These are phyloP conservation scores for Nipponacmea schrenckii DNA, from an alignment of 2,888 invertebrate species.

Conservation along the genomic window DNA sequence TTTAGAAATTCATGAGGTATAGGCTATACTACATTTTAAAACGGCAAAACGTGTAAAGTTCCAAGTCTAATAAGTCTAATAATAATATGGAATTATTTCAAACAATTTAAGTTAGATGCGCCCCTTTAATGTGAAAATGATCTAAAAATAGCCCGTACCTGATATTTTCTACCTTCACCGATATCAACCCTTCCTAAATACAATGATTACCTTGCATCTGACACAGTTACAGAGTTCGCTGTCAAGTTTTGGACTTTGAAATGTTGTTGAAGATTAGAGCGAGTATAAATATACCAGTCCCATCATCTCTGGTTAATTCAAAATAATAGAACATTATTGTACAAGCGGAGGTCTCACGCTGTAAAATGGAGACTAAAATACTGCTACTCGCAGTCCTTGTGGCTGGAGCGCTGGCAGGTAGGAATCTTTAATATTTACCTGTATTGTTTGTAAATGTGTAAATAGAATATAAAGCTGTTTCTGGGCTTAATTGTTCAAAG, in stretches of 20 bases:
- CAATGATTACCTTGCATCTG: neutral
- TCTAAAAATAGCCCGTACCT: too few relatives aligned
- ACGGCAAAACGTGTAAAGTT: too few relatives aligned
- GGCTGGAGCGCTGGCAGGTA: slow-evolving; percentile 19
- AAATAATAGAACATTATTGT: neutral
- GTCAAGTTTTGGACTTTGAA: slow-evolving; percentile 1
- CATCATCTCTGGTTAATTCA: neutral
- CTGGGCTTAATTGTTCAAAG: too few relatives aligned
- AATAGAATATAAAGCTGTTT: too few relatives aligned
- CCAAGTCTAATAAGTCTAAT: too few relatives aligned
- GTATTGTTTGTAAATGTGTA: neutral
- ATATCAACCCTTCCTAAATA: too few relatives aligned
- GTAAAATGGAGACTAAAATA: neutral
- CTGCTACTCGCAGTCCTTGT: slow-evolving; percentile 12
- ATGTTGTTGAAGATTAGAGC: neutral
- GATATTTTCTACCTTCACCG: too few relatives aligned
- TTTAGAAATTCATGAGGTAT: too few relatives aligned
- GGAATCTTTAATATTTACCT: neutral
- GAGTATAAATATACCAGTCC: neutral
- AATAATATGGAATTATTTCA: too few relatives aligned
- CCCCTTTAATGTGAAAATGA: too few relatives aligned
- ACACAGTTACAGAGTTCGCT: slow-evolving; percentile 2
- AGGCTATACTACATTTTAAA: too few relatives aligned
- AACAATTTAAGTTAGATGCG: too few relatives aligned
- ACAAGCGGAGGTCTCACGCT: neutral